Conservation (phyloP, 2,113 vertebrate genomes). For the Ceyx margarethae region DNA sequence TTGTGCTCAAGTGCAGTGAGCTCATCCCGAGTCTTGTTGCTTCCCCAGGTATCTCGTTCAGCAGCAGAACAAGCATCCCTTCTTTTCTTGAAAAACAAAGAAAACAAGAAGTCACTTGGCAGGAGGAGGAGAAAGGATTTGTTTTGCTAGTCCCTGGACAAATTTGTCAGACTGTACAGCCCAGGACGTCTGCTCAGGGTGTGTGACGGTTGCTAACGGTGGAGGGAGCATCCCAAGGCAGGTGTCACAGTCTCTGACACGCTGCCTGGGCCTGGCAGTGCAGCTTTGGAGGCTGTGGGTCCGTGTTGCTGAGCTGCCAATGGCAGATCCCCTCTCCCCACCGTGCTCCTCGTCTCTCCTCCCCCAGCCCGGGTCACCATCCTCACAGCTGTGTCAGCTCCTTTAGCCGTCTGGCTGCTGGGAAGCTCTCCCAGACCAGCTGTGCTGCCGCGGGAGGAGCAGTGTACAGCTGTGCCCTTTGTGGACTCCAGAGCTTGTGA, state of each 20-base stretch:
- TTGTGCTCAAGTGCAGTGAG: not conserved
- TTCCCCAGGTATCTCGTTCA: not conserved
- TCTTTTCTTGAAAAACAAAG: not conserved
- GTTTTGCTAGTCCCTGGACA: not conserved
- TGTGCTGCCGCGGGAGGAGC: not conserved
- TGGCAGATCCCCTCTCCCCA: not conserved
- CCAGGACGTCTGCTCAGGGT: rapidly evolving
- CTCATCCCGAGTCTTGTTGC: not conserved
- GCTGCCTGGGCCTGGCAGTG: not conserved
- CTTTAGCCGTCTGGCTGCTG: not conserved
- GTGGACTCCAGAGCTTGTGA: not conserved
- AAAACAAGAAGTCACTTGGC: not conserved
- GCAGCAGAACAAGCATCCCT: not conserved
- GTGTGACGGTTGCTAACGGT: not conserved
- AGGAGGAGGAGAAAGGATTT: not conserved
- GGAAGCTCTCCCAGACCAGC: not conserved
- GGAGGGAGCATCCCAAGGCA: rapidly evolving
- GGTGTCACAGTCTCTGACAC: not conserved
- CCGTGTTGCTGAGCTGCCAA: rapidly evolving
- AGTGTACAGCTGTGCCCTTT: not conserved
- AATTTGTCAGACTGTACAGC: not conserved
- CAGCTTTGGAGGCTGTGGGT: not conserved
- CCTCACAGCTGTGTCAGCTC: not conserved
- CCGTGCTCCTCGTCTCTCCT: not conserved
- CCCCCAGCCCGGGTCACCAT: rapidly evolving